A percentile compares a stretch with the other conserved stretches of the same genome.
Evolutionary conservation across 23 tunicate species (phyloP).

Genomic region (Botrylloides violaceus): DNA sequence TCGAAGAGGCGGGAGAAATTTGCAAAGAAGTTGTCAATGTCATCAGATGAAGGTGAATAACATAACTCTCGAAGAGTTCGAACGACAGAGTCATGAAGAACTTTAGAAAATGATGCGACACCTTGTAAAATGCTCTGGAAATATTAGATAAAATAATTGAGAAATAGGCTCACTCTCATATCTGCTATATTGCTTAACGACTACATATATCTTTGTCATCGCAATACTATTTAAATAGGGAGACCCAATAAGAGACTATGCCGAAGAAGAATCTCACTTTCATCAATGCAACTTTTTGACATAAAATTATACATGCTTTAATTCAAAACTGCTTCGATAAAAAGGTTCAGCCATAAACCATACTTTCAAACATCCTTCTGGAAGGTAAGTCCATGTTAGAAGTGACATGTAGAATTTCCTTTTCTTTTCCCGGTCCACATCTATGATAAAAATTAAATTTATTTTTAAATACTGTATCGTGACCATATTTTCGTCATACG

Average conservation of each 20-base stretch:
- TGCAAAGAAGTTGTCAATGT: constrained; percentile 46
- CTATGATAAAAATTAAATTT: background rate
- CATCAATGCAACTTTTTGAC: background rate
- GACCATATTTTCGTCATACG: no score
- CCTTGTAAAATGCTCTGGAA: constrained; percentile 48
- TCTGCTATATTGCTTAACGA: no score
- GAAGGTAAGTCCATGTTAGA: constrained; percentile 66
- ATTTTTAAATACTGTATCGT: no score
- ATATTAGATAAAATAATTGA: background rate
- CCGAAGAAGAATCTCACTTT: no score
- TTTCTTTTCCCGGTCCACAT: constrained; percentile 26
- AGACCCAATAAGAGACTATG: no score
- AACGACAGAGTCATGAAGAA: constrained; percentile 31
- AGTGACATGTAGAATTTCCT: constrained; percentile 52
- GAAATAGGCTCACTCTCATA: no score
- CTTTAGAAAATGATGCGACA: constrained; percentile 55
- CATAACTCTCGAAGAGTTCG: constrained; percentile 37
- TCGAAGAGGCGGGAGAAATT: constrained; percentile 24
- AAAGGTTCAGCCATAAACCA: background rate
- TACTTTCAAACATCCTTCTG: constrained; percentile 70
- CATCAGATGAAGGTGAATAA: constrained; percentile 30
- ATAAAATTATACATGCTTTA: background rate
- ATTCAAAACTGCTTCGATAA: background rate
- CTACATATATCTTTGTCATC: no score
- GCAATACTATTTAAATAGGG: no score